Base-by-base conservation (phyloP, 2,113 vertebrate genomes). In the Phyllostomus discolor region DNA sequence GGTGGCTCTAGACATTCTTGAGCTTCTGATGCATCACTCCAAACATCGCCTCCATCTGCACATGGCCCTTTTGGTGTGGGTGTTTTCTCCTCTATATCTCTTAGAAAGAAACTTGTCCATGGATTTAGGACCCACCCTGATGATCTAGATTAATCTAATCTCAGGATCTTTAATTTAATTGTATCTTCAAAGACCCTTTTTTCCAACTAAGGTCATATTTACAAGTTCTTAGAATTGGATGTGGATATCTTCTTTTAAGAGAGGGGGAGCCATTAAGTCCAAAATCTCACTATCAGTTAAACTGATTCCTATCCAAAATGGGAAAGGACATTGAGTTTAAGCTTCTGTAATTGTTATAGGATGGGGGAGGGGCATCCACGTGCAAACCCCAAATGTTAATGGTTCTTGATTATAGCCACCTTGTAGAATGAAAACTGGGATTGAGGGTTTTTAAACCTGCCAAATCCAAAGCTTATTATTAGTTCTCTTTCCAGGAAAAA, bases 101-200 rank as follows among this genome's bases (percentile, higher is more conserved):
- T 93, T 9, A 24, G 16, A 35, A 69, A 9, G 16, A 72, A 46
- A 75, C 10, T 38, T 62, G 41, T 67, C 12, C 26, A 7, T 50
- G 24, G 38, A 22, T 41, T n/a, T 16, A 10, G 59, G 59, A 28
- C 24, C 24, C 59, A 12, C 59, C 26, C 24, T 2, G 26, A 62
- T 62, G 28, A 62, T 28, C 59, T 26, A 62, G 24, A 62, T 26
- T 62, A 26, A 28, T 62, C 59, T 28, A 62, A 15, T 64, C 10
- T 91, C 59, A 88, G 90, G 41, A 54, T 33, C 4, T 9, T 93
- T 73, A 22, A 54, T 8, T 84, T 26, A 67, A 50, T 85, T 91
- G 20, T 15, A 80, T 62, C n/a, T 12, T 94, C 43, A 94, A 90
- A 91, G 10, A 75, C 7, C 0, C 3, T 85, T 84, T 94, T 92